A percentile compares a stretch with the other conserved stretches of the same genome.
Evolutionary conservation across 2,888 invertebrate species (phyloP).

Genomic region (Julus scanicus): DNA sequence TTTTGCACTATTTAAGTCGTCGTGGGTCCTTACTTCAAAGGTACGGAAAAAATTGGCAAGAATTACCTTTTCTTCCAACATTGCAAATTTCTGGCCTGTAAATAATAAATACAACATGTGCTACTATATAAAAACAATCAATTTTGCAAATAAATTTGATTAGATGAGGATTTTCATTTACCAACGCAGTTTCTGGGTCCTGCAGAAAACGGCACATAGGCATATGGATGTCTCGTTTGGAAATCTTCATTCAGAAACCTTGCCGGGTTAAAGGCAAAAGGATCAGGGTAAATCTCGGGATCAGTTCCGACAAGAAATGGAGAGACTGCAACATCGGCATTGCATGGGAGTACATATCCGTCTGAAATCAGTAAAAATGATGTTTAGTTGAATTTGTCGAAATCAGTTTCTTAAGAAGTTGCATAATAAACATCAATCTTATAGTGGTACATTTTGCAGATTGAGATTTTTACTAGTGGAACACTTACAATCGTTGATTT

Average conservation of each 20-base stretch:
- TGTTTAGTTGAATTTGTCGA: too few relatives aligned
- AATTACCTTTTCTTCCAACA: conserved; percentile 54
- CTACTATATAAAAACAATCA: too few relatives aligned
- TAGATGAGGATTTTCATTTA: background rate
- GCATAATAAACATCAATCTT: too few relatives aligned
- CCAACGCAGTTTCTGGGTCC: conserved; percentile 63
- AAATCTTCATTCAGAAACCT: conserved; percentile 78
- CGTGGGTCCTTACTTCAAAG: conserved; percentile 20
- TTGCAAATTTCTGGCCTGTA: conserved; percentile 53
- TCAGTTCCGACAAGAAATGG: background rate
- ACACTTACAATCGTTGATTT: too few relatives aligned
- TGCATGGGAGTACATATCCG: conserved; percentile 5
- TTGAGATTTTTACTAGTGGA: too few relatives aligned
- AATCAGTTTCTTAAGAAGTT: too few relatives aligned
- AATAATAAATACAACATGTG: background rate
- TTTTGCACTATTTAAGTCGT: background rate
- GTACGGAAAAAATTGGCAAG: conserved; percentile 50
- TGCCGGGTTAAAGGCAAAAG: conserved; percentile 82
- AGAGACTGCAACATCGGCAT: background rate
- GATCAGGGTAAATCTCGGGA: conserved; percentile 70
- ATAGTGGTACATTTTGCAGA: too few relatives aligned
- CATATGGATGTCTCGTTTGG: conserved; percentile 74
- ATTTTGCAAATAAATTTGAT: too few relatives aligned
- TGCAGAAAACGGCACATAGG: conserved; percentile 68
- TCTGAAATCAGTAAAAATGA: background rate